Evolutionary conservation across 2,797 vertebrate genomes (phyloP), one percentile per base, ranked within the genome.

Genomic region (Esox masquinongy): DNA sequence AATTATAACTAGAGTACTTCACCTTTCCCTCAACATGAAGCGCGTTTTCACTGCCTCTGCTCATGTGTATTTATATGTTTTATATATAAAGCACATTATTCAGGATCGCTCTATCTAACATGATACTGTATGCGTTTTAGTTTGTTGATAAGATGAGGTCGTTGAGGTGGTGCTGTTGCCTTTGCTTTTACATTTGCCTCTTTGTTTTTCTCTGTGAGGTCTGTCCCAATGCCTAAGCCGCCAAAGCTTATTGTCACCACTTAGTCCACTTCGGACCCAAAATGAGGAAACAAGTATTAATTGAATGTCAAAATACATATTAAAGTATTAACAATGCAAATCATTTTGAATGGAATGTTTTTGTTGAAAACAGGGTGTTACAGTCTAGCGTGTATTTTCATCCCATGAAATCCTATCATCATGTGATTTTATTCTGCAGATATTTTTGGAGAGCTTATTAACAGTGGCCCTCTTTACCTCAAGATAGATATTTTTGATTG

Each of bases 21-120:
- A 70, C 86, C 87, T 86, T 83, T 92, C 89, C 90, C 88, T 88
- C 70, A 91, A 90, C 85, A 92, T 91, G 86, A 94, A 91, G 92
- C 92, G 91, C 89, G 83, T 90, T 89, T 82, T 92, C 90, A 93
- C 88, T 94, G 93, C 93, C 93, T 93, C 87, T 90, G 77, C 88
- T 84, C 84, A 84, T 90, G 86, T 93, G 89, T 93, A 91, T 94
- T 92, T 92, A 93, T 84, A 84, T 92, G 92, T 94, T 93, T 92
- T 93, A 88, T 91, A 93, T 92, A 90, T 91, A 91, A 92, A 89
- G 88, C 88, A 91, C 92, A 83, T 84, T 90, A 89, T 91, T 77
- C 85, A 86, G 86, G 83, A 80, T 79, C 79, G 16, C 75, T 86
- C 64, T 84, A 76, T 80, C 82, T 69, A 75, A 88, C 85, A 90